A percentile compares a stretch with the other conserved stretches of the same genome.
These are phyloP conservation scores for Syrista parreyssii DNA, from an alignment of 2,888 invertebrate species.

Conservation along the genomic window DNA sequence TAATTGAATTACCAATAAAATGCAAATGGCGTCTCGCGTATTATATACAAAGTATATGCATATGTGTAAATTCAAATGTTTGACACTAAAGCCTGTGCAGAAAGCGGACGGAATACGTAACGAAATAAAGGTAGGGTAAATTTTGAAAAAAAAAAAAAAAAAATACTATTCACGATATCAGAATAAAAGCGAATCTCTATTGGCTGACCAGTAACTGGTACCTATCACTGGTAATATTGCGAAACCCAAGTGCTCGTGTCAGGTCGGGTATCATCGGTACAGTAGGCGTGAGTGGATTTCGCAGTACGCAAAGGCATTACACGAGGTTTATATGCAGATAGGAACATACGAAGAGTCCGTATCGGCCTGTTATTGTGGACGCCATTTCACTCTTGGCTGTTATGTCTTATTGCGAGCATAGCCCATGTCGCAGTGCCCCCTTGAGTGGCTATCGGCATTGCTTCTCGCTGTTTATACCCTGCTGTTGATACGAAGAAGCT, in stretches of 20 bases:
- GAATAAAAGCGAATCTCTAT: background rate
- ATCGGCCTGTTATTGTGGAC: conserved; percentile 29
- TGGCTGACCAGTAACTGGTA: background rate
- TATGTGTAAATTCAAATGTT: background rate
- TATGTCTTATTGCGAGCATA: conserved; percentile 31
- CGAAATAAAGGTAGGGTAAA: background rate
- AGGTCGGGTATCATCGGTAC: background rate
- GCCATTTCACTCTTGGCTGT: conserved; percentile 22
- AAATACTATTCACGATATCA: background rate
- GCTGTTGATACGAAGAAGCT: background rate
- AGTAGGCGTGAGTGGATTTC: conserved; percentile 6
- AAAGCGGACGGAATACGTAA: background rate
- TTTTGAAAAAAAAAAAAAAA: background rate
- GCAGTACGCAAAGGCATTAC: conserved; percentile 11
- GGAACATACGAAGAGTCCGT: conserved; percentile 4
- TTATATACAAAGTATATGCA: no score
- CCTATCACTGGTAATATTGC: background rate
- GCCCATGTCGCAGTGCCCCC: conserved; percentile 11
- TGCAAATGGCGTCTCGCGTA: background rate
- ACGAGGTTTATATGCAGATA: conserved; percentile 22
- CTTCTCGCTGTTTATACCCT: background rate
- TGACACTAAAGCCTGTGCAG: background rate
- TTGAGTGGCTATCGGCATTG: conserved; percentile 21
- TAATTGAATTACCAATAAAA: background rate
- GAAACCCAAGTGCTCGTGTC: background rate